A percentile compares a stretch with the other conserved stretches of the same genome.
These are phyloP conservation scores for Tetropium fuscum DNA, from an alignment of 2,888 invertebrate species.

Conservation along the genomic window DNA sequence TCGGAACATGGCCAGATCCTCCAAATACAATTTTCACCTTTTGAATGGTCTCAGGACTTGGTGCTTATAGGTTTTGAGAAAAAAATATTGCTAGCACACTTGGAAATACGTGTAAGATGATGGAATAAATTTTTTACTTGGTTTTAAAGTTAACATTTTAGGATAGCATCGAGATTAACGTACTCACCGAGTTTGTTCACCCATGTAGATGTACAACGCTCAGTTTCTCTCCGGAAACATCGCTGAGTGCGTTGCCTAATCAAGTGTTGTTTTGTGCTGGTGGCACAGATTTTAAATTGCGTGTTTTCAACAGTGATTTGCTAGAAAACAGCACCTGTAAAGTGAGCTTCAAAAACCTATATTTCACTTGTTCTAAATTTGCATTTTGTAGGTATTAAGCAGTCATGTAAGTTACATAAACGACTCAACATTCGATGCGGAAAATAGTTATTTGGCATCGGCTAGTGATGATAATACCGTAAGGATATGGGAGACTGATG, in stretches of 20 bases:
- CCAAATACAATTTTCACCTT: conserved; percentile 72
- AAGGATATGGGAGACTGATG: conserved; percentile 73
- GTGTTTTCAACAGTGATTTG: conserved; percentile 70
- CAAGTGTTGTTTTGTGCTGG: conserved; percentile 69
- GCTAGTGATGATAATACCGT: conserved; percentile 83
- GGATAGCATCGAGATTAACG: conserved; percentile 69
- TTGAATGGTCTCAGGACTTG: conserved; percentile 75
- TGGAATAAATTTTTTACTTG: conserved; percentile 12
- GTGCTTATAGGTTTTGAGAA: conserved; percentile 71
- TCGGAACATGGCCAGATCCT: conserved; percentile 68
- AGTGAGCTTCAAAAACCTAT: conserved; percentile 56
- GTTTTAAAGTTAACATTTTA: conserved; percentile 39
- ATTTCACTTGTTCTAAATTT: conserved; percentile 1
- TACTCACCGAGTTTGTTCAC: conserved; percentile 70
- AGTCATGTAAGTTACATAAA: conserved; percentile 80
- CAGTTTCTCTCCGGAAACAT: conserved; percentile 74
- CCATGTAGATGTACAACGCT: conserved; percentile 70
- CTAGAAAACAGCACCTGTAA: conserved; percentile 66
- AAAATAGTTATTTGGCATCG: conserved; percentile 78
- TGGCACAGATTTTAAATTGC: conserved; percentile 70
- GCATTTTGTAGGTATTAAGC: conserved; percentile 66
- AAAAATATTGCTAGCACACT: conserved; percentile 69
- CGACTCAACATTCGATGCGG: conserved; percentile 76
- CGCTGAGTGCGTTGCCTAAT: conserved; percentile 71
- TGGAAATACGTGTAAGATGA: conserved; percentile 66